phyloP scores from a whole-genome alignment of 2,113 vertebrate species.

The Typhlomys cinereus region DNA sequence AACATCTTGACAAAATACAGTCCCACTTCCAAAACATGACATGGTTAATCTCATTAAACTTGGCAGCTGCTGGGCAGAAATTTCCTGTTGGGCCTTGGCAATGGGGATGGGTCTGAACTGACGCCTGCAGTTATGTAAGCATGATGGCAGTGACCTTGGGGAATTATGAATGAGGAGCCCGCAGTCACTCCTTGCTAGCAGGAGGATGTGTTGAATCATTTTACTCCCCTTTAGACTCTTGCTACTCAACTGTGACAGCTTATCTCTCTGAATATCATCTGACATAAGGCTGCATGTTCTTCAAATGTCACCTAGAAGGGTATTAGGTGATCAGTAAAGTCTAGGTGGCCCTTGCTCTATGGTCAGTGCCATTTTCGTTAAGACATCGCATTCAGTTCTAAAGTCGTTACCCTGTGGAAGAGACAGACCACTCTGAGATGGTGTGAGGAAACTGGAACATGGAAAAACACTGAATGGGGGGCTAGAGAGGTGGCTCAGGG shows the following conservation, averaged over 20 bases:
- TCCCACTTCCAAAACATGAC: conserved; percentile 7
- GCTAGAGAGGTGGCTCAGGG: too few relatives aligned
- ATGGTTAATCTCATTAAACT: conserved; percentile 43
- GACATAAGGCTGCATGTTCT: neutral
- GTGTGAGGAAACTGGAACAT: fast-evolving
- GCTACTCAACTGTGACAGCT: neutral
- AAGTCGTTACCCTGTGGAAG: neutral
- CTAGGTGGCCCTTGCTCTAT: neutral
- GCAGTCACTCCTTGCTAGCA: conserved; percentile 35
- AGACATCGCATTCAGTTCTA: neutral
- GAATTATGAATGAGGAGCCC: conserved; percentile 50
- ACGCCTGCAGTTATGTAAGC: conserved; percentile 36
- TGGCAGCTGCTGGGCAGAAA: conserved; percentile 67
- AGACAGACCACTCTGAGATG: neutral
- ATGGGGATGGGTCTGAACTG: neutral
- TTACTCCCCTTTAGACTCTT: neutral
- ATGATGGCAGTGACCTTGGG: neutral
- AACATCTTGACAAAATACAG: conserved; percentile 42
- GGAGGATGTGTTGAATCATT: neutral
- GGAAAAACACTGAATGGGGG: too few relatives aligned
- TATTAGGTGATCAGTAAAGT: neutral
- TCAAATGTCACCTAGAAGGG: neutral
- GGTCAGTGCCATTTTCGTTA: neutral
- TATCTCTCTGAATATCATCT: neutral
- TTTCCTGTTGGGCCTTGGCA: neutral